Evolutionary conservation across 1,140 invertebrate species (phyloP).

Genomic region (Hyles euphorbiae): DNA sequence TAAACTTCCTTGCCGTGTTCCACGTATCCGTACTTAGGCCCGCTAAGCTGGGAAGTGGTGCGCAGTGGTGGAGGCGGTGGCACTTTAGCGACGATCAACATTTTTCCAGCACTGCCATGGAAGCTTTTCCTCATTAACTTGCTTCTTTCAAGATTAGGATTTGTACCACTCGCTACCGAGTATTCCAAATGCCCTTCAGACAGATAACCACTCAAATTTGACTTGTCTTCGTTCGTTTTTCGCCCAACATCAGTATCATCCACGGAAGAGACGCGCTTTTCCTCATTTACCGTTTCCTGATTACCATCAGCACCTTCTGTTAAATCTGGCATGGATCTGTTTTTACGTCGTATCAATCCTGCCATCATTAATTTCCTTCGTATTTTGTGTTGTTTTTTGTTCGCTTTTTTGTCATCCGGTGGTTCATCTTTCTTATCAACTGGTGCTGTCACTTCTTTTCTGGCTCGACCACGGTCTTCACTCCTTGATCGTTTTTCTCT

Average conservation of each 20-base stretch:
- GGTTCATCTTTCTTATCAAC: slow-evolving; percentile 80
- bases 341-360: slow-evolving; percentile 90
- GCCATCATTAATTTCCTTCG: slow-evolving; percentile 92
- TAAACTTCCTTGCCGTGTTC: slow-evolving; percentile 75
- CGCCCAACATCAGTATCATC: slow-evolving; percentile 85
- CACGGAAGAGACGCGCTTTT: slow-evolving; percentile 77
- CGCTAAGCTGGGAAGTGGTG: slow-evolving; percentile 89
- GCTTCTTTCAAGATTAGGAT: slow-evolving; percentile 90
- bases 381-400: slow-evolving; percentile 94
- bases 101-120: slow-evolving; percentile 88
- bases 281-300: slow-evolving; percentile 50
- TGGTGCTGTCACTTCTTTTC: slow-evolving; percentile 81
- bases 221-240: slow-evolving; percentile 77
- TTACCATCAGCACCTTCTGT: slow-evolving; percentile 80
- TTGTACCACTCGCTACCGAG: slow-evolving; percentile 75
- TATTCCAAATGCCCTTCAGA: slow-evolving; percentile 92
- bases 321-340: slow-evolving; percentile 93
- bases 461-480: slow-evolving; percentile 86
- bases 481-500: slow-evolving; percentile 88
- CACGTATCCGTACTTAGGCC: slow-evolving; percentile 78
- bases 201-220: slow-evolving; percentile 85
- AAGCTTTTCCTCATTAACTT: slow-evolving; percentile 93
- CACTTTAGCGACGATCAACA: slow-evolving; percentile 87
- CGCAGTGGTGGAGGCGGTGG: slow-evolving; percentile 90
- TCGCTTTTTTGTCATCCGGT: slow-evolving; percentile 81